Percentiles rank a stretch among this genome's conserved stretches.
phyloP scores from a whole-genome alignment of 2,888 invertebrate genomes.

The Agrilus mali region DNA sequence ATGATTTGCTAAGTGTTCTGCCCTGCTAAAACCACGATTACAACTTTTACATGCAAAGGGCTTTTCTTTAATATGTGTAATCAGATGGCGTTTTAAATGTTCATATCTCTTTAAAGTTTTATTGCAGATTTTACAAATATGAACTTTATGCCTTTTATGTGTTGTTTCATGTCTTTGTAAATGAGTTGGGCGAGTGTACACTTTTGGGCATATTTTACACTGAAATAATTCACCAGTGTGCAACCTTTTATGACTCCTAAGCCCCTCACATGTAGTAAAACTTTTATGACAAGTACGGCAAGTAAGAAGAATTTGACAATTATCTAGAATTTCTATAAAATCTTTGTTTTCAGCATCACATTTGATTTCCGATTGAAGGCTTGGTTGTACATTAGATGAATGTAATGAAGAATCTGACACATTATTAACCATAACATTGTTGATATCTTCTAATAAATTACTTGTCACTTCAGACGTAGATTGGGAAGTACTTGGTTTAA shows the following conservation, averaged over 20 bases:
- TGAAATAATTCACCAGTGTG: constrained; percentile 30
- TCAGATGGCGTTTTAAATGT: constrained; percentile 31
- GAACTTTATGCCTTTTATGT: constrained; percentile 29
- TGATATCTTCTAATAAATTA: not conserved
- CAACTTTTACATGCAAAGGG: constrained; percentile 31
- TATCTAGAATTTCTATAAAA: constrained; percentile 29
- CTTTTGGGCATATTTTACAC: constrained; percentile 31
- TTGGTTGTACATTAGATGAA: not conserved
- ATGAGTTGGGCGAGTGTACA: constrained; percentile 28
- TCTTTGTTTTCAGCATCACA: constrained; percentile 16
- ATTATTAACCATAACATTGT: not conserved
- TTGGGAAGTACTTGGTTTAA: constrained; percentile 3
- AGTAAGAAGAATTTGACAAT: constrained; percentile 28
- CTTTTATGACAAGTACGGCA: constrained; percentile 29
- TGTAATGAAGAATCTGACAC: not conserved
- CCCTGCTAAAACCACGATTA: constrained; percentile 31
- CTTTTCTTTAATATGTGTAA: constrained; percentile 32
- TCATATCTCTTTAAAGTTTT: constrained; percentile 31
- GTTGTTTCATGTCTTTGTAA: constrained; percentile 30
- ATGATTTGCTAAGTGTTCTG: constrained; percentile 31
- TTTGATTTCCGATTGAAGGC: constrained; percentile 8
- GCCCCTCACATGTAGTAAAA: constrained; percentile 30
- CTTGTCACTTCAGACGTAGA: not conserved
- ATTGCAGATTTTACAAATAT: constrained; percentile 33
- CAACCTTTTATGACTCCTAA: constrained; percentile 26